phyloP scores from a whole-genome alignment of 2,888 invertebrate species.

The Bhutanitis thaidina region DNA sequence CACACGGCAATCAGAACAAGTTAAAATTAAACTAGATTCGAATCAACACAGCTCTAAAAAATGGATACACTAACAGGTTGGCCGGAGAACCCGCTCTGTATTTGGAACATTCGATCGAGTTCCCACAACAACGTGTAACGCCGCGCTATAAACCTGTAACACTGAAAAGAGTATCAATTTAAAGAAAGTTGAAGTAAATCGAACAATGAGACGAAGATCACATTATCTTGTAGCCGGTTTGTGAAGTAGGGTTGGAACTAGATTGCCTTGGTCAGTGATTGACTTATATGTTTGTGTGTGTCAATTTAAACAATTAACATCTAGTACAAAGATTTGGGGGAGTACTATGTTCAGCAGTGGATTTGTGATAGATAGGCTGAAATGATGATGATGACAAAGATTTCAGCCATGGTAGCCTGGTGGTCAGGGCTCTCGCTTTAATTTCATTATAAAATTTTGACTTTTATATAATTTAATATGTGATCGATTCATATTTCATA shows the following conservation, averaged over 20 bases:
- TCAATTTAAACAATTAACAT: background rate
- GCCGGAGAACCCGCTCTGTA: conserved; percentile 1
- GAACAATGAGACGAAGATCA: background rate
- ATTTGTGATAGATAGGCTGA: no score
- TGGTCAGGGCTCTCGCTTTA: no score
- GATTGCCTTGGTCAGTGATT: background rate
- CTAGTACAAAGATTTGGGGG: no score
- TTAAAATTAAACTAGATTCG: conserved; percentile 21
- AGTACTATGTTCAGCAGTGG: no score
- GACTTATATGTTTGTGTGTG: background rate
- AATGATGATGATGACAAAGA: no score
- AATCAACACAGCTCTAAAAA: conserved; percentile 5
- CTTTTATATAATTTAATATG: no score
- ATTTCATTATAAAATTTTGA: no score
- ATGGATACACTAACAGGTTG: conserved; percentile 17
- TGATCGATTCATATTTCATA: no score
- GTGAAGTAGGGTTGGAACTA: background rate
- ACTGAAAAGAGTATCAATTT: background rate
- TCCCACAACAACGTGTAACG: conserved; percentile 23
- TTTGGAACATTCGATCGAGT: conserved; percentile 8
- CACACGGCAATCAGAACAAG: conserved; percentile 15
- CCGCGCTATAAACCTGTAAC: no score
- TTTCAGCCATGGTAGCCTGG: no score
- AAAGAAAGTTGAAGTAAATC: background rate
- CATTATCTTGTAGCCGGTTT: background rate